Percentiles rank a stretch among this genome's conserved stretches.
Evolutionary conservation across 2,113 vertebrate species (phyloP).

Genomic region (Corythornis cristatus): DNA sequence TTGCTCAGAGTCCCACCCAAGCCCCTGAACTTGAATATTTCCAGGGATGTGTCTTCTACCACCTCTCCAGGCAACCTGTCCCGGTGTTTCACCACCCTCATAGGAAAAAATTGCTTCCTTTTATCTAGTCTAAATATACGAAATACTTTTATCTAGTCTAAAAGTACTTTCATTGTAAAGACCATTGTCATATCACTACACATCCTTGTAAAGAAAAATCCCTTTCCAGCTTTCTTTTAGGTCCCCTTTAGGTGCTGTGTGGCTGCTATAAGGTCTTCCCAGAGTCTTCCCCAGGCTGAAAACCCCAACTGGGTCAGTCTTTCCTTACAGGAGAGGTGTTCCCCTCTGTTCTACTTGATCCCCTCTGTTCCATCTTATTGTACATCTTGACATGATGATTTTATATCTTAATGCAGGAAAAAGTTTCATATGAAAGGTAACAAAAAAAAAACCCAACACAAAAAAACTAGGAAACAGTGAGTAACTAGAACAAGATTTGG

Average conservation of each 20-base stretch:
- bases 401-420: neutral
- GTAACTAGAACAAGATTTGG: neutral
- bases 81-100: neutral
- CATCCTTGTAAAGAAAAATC: neutral
- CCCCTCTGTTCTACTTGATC: neutral
- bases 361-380: neutral
- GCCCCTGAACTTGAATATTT: neutral
- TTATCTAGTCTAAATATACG: neutral
- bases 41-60: neutral
- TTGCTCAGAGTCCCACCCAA: rapidly evolving
- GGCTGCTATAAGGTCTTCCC: neutral
- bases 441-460: neutral
- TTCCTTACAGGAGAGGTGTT: neutral
- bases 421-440: neutral
- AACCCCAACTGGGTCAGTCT: neutral
- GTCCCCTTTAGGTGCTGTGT: neutral
- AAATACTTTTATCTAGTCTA: neutral
- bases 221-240: neutral
- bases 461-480: neutral
- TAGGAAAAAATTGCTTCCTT: neutral
- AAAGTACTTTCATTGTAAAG: neutral
- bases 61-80: neutral
- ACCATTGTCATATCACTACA: neutral
- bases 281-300: neutral
- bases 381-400: neutral